Percentiles rank a stretch among this genome's conserved stretches.
Conservation (phyloP, 1,140 invertebrate genomes). For the Apis florea region DNA sequence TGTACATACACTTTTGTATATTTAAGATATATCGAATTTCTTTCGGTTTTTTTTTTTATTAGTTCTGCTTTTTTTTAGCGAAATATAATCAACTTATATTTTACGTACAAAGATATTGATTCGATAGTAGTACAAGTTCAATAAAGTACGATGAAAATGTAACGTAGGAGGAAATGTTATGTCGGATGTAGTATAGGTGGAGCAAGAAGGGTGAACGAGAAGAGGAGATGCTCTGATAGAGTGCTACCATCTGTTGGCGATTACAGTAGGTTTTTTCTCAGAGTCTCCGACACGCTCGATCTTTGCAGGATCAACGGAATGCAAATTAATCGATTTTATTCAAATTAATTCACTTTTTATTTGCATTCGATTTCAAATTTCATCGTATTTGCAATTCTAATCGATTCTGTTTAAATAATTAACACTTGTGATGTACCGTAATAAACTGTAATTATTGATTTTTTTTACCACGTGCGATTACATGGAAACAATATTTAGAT, state of each 20-base stretch:
- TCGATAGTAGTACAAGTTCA: too few relatives aligned
- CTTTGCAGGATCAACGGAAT: background rate
- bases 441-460: background rate
- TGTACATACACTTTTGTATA: background rate
- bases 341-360: background rate
- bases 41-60: background rate
- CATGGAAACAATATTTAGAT: background rate
- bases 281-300: slow-evolving; percentile 19
- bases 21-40: background rate
- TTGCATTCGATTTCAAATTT: background rate
- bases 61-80: too few relatives aligned
- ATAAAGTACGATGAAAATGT: background rate
- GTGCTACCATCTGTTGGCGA: slow-evolving; percentile 69
- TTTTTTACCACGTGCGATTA: background rate
- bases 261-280: slow-evolving; percentile 46
- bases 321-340: background rate
- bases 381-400: background rate
- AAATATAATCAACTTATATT: background rate
- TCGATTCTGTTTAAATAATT: background rate
- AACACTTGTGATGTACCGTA: background rate
- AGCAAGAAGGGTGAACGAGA: slow-evolving; percentile 7
- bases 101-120: background rate
- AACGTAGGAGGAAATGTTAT: background rate
- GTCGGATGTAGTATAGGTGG: slow-evolving; percentile 2
- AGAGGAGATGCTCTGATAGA: slow-evolving; percentile 35